These are phyloP conservation scores for Drosophila insularis DNA, from an alignment of 1,140 invertebrate species.

Conservation along the genomic window DNA sequence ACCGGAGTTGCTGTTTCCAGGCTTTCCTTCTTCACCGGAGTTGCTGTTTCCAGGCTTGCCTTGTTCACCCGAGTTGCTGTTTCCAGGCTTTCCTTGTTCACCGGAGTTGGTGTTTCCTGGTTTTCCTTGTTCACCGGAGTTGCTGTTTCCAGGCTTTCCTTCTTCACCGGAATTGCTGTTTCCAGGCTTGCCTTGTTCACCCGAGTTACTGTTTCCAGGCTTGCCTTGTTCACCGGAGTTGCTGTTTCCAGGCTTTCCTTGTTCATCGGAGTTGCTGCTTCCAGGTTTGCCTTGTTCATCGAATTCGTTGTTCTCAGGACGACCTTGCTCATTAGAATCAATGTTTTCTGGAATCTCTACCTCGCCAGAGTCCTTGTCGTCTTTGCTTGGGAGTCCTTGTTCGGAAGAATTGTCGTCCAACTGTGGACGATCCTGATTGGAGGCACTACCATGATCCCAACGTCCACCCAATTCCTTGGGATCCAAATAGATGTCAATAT, in stretches of 20 bases:
- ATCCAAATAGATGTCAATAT: conserved; percentile 2
- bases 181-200: neutral
- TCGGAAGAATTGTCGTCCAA: neutral
- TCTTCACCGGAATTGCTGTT: neutral
- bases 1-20: too few relatives aligned
- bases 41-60: neutral
- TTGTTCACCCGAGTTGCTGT: neutral
- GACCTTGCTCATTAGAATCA: too few relatives aligned
- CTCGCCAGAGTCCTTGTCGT: too few relatives aligned
- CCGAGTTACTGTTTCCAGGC: neutral
- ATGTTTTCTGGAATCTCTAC: too few relatives aligned
- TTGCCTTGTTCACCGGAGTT: too few relatives aligned
- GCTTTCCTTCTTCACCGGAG: neutral
- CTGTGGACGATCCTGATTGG: neutral
- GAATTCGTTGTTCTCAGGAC: too few relatives aligned
- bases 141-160: neutral
- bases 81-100: neutral
- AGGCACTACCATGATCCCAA: neutral
- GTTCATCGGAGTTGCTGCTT: too few relatives aligned
- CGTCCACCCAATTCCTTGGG: neutral
- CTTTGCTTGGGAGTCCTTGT: too few relatives aligned
- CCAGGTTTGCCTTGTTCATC: too few relatives aligned
- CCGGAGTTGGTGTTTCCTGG: neutral
- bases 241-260: too few relatives aligned
- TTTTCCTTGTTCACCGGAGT: neutral